phyloP scores from a whole-genome alignment of 2,113 vertebrate genomes.

The Brachyhypopomus gauderio region DNA sequence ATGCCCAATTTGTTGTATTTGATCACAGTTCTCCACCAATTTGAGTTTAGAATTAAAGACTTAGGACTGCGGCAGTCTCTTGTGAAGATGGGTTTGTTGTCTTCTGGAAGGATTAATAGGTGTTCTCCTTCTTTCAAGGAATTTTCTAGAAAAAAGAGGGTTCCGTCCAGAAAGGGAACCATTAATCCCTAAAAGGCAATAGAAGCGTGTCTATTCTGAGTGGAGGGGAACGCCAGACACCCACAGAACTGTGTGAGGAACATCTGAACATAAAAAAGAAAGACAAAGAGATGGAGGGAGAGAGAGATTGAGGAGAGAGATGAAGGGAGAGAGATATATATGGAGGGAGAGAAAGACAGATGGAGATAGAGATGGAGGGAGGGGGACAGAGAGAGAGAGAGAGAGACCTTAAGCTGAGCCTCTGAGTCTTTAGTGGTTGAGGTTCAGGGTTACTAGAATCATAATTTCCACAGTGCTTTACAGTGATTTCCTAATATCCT shows the following conservation, averaged over 20 bases:
- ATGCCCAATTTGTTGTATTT: constrained; percentile 16
- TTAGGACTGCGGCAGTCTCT: constrained; percentile 29
- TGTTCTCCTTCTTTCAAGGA: constrained; percentile 44
- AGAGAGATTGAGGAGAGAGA: neutral
- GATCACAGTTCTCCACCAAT: neutral
- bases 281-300: constrained; percentile 11
- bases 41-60: constrained; percentile 32
- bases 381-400: constrained; percentile 1
- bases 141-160: constrained; percentile 41
- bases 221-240: constrained; percentile 43
- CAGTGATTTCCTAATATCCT: constrained; percentile 79
- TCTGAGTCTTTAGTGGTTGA: constrained; percentile 61
- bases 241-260: constrained; percentile 21
- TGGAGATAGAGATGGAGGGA: too few relatives aligned
- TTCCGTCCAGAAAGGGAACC: constrained; percentile 45
- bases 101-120: constrained; percentile 46
- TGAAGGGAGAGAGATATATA: neutral
- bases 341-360: too few relatives aligned
- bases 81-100: constrained; percentile 23
- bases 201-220: constrained; percentile 46
- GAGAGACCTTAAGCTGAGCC: constrained; percentile 31
- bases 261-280: constrained; percentile 44
- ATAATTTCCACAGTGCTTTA: constrained; percentile 78
- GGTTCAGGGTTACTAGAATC: constrained; percentile 73
- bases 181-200: constrained; percentile 51